phyloP scores from a whole-genome alignment of 2,888 invertebrate species.

The Podabrus alpinus region DNA sequence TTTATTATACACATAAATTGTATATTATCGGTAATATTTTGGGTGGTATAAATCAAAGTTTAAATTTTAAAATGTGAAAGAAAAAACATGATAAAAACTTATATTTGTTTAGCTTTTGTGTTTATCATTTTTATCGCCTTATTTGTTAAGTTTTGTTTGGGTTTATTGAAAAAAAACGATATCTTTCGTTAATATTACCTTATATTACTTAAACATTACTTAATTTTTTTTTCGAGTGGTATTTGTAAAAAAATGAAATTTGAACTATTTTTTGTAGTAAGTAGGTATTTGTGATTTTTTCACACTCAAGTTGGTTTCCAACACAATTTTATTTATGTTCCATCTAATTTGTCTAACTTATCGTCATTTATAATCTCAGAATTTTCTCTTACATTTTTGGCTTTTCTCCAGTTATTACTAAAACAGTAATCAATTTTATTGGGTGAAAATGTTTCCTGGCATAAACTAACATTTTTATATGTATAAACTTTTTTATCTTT shows the following conservation, averaged over 20 bases:
- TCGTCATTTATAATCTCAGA: background rate
- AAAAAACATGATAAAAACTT: conserved; percentile 9
- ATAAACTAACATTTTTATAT: background rate
- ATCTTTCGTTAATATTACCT: too few relatives aligned
- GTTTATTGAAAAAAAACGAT: background rate
- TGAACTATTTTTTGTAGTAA: background rate
- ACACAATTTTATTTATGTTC: background rate
- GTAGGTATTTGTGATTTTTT: too few relatives aligned
- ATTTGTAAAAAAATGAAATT: background rate
- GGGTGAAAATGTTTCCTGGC: background rate
- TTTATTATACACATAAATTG: conserved; percentile 5
- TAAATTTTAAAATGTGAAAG: conserved; percentile 13
- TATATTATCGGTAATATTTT: conserved; percentile 18
- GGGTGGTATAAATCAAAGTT: conserved; percentile 13
- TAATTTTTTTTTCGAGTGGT: background rate
- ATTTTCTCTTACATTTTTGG: background rate
- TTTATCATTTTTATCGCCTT: conserved; percentile 10
- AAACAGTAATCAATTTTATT: background rate
- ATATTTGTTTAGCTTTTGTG: conserved; percentile 9
- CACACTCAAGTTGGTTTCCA: background rate
- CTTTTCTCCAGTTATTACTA: background rate
- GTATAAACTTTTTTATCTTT: background rate
- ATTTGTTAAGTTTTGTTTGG: conserved; percentile 7
- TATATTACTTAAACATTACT: background rate
- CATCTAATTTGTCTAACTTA: background rate